Conservation (phyloP, 2,113 vertebrate species). For the Carassius carassius region DNA sequence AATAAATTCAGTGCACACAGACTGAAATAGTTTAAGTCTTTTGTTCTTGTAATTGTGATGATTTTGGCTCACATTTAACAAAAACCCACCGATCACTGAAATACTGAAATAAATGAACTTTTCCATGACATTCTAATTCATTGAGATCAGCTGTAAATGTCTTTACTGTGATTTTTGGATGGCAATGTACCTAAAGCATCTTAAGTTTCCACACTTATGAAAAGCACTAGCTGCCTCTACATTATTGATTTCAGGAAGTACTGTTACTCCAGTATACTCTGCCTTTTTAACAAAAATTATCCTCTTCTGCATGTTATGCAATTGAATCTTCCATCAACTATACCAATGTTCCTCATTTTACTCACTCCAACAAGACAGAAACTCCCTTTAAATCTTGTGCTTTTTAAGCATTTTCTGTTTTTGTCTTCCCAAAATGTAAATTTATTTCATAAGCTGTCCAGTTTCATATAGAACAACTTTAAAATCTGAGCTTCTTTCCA, state of each 20-base stretch:
- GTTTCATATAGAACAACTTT: background rate
- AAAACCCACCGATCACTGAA: too few relatives aligned
- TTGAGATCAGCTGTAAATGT: background rate
- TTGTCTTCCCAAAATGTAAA: background rate
- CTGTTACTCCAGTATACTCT: too few relatives aligned
- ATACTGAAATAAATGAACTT: too few relatives aligned
- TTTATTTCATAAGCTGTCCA: background rate
- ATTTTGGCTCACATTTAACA: too few relatives aligned
- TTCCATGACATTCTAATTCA: too few relatives aligned
- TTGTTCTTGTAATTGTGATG: too few relatives aligned
- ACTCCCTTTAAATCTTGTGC: background rate
- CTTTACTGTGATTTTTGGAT: background rate
- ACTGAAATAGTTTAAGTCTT: too few relatives aligned
- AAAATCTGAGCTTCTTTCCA: background rate
- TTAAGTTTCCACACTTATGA: background rate
- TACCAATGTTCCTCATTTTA: background rate
- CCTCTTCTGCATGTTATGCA: background rate
- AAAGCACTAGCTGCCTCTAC: too few relatives aligned
- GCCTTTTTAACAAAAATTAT: too few relatives aligned
- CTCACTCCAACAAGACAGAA: conserved; percentile 4
- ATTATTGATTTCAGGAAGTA: too few relatives aligned
- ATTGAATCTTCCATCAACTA: background rate
- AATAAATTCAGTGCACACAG: too few relatives aligned
- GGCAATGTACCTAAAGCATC: too few relatives aligned
- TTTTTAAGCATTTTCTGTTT: background rate